Base-by-base conservation (phyloP, 2,113 vertebrate species). In the Eira barbara region DNA sequence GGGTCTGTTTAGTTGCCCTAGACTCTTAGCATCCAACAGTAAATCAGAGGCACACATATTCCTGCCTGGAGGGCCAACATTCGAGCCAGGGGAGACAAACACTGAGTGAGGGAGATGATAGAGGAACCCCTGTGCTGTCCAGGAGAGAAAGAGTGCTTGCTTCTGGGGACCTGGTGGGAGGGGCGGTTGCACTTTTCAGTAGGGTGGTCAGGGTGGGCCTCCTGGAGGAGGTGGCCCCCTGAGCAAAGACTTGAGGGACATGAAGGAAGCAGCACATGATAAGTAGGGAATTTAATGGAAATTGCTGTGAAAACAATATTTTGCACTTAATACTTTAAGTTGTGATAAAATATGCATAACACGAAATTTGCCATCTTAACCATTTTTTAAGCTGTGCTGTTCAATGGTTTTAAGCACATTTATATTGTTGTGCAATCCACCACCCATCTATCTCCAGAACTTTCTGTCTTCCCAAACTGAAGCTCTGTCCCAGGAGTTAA, bases 381-480 rank as follows among this genome's bases (percentile, higher is more conserved):
- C 36, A 18, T 2, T 4, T 20, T 4, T 49, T 45, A 18, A 25
- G 29, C 23, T 20, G 55, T 10, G 3, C 20, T 11, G 2, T 31
- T 47, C 20, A 11, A 10, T 0, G 14, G 69, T 10, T 2, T 17
- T 29, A 27, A 25, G 55, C 13, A 4, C 47, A 8, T 11, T 52
- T 57, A 5, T 1, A 1, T 0, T 3, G 45, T 15, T 1, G 6
- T 39, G 2, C 34, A 15, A 1, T 13, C 52, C 15, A 8, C 1
- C 36, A 27, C 8, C 27, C n/a, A 52, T n/a, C 34, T 34, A 0
- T 6, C 31, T 89, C 49, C 45, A 74, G 78, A 63, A 49, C 42
- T 12, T n/a, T 27, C 29, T 67, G 3, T n/a, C 36, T 14, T 7
- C 34, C 67, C n/a, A 27, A 25, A 63, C 34, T 31, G 55, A 63